A percentile compares a stretch with the other conserved stretches of the same genome.
Conservation (phyloP, 2,113 vertebrate genomes). For the Oreochromis tanganicae region DNA sequence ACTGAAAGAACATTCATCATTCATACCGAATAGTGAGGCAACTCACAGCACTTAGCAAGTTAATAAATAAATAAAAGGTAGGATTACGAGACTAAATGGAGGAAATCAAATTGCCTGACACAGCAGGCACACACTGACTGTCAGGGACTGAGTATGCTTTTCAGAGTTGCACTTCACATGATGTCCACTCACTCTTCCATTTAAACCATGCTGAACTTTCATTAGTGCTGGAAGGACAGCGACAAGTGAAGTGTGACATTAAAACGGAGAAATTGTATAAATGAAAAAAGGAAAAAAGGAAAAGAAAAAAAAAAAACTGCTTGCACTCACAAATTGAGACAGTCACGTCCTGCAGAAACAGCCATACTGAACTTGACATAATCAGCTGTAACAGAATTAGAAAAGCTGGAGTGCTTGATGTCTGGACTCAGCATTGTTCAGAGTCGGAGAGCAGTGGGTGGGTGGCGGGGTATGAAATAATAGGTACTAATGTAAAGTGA, state of each 20-base stretch:
- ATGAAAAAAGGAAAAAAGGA: neutral
- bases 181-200: neutral
- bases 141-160: slow-evolving; percentile 22
- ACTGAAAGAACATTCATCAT: slow-evolving; percentile 35
- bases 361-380: neutral
- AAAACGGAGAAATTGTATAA: neutral
- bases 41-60: slow-evolving; percentile 52
- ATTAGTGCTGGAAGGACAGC: neutral
- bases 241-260: neutral
- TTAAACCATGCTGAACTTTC: neutral
- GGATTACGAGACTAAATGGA: slow-evolving; percentile 65
- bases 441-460: neutral
- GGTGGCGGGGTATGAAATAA: neutral
- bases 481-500: neutral
- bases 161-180: slow-evolving; percentile 8
- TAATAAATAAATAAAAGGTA: slow-evolving; percentile 69
- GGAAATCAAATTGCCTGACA: slow-evolving; percentile 66
- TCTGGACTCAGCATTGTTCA: slow-evolving; percentile 16
- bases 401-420: neutral
- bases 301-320: neutral
- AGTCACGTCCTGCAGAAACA: neutral
- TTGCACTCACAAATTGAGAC: neutral
- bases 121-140: slow-evolving; percentile 36
- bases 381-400: slow-evolving; percentile 7
- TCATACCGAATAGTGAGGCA: slow-evolving; percentile 11